These are phyloP conservation scores for Rostratula benghalensis DNA, from an alignment of 2,113 vertebrate genomes.

Conservation along the genomic window DNA sequence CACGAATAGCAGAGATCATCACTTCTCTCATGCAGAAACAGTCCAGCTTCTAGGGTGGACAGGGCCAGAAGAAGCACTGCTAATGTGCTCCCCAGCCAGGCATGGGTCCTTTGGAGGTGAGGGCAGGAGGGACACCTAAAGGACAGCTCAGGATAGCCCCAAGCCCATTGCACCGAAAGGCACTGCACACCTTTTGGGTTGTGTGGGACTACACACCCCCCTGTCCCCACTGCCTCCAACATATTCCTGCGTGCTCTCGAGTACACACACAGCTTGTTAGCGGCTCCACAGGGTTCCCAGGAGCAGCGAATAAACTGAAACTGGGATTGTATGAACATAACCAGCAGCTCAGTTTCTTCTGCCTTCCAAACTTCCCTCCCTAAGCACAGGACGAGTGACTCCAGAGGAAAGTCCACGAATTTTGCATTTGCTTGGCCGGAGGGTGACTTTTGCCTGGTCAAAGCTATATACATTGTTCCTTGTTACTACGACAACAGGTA, in stretches of 20 bases:
- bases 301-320: slow-evolving; percentile 25
- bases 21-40: neutral
- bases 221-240: neutral
- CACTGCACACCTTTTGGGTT: neutral
- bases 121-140: neutral
- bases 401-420: neutral
- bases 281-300: neutral
- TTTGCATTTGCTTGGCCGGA: slow-evolving; percentile 44
- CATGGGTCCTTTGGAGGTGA: neutral
- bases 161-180: neutral
- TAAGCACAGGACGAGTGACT: slow-evolving; percentile 3
- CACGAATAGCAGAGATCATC: neutral
- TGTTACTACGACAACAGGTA: slow-evolving; percentile 38
- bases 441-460: neutral
- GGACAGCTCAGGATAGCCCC: neutral
- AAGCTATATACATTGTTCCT: slow-evolving; percentile 32
- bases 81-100: neutral
- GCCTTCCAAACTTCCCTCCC: neutral
- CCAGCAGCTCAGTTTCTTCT: slow-evolving; percentile 38
- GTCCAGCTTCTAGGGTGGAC: neutral
- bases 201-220: neutral
- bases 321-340: neutral
- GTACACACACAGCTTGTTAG: slow-evolving; percentile 39
- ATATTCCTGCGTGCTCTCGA: neutral
- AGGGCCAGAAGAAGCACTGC: neutral